Conservation (phyloP, 2,797 vertebrate genomes). For the Neosilurus hyrtlii region DNA sequence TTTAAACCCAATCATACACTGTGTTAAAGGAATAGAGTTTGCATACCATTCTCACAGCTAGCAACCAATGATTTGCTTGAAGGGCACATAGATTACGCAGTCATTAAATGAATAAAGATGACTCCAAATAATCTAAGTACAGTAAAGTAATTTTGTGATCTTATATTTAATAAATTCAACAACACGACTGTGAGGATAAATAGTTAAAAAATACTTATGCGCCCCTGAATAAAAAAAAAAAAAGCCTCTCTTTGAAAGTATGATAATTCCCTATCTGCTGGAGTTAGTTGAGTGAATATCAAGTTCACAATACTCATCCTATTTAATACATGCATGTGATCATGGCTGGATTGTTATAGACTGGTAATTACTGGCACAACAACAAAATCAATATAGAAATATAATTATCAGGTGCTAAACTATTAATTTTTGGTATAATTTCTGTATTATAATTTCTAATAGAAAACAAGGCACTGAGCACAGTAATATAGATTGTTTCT, state of each 20-base stretch:
- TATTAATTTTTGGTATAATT: constrained; percentile 46
- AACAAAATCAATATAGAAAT: constrained; percentile 25
- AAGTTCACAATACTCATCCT: constrained; percentile 1
- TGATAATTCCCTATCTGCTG: constrained; percentile 9
- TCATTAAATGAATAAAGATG: constrained; percentile 31
- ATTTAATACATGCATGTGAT: background rate
- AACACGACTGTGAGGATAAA: background rate
- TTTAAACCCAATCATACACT: constrained; percentile 19
- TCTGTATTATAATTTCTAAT: constrained; percentile 26
- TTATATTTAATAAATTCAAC: background rate
- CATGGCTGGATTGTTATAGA: background rate
- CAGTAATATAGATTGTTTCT: constrained; percentile 27
- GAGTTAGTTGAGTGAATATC: background rate
- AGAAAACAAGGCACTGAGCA: constrained; percentile 53
- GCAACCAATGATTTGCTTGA: constrained; percentile 14
- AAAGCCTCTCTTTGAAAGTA: constrained; percentile 8
- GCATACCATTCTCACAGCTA: constrained; percentile 42
- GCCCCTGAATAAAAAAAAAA: background rate
- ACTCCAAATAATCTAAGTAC: constrained; percentile 7
- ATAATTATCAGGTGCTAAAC: constrained; percentile 31
- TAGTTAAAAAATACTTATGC: background rate
- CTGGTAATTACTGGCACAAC: constrained; percentile 22
- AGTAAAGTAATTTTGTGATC: constrained; percentile 29
- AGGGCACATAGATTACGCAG: constrained; percentile 24
- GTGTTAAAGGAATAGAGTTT: constrained; percentile 34